A percentile compares a stretch with the other conserved stretches of the same genome.
Conservation (phyloP, 1,140 invertebrate species). For the Eciton burchellii region DNA sequence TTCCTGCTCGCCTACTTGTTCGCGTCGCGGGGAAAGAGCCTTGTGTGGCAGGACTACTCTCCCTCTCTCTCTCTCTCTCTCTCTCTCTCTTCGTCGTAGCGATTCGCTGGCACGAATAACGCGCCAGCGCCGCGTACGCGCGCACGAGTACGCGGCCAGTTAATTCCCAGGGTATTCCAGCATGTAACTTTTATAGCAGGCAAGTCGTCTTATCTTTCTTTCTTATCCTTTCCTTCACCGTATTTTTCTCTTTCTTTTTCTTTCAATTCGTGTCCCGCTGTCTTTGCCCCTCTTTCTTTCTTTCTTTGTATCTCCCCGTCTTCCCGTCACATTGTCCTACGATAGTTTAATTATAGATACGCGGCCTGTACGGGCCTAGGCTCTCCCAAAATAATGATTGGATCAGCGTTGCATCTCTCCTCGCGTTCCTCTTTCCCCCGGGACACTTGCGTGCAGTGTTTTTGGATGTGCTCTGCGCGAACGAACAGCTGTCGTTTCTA, state of each 20-base stretch:
- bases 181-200: constrained; percentile 65
- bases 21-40: neutral
- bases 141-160: neutral
- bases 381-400: constrained; percentile 84
- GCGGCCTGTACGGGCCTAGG: constrained; percentile 76
- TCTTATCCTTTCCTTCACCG: neutral
- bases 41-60: too few relatives aligned
- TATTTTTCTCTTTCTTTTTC: neutral
- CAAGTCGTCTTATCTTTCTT: constrained; percentile 58
- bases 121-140: neutral
- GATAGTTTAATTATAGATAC: constrained; percentile 83
- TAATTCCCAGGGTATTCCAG: constrained; percentile 35
- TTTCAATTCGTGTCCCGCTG: neutral
- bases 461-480: constrained; percentile 49
- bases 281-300: neutral
- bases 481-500: constrained; percentile 68
- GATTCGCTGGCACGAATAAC: constrained; percentile 1
- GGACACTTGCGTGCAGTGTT: constrained; percentile 71
- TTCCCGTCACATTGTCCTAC: constrained; percentile 77
- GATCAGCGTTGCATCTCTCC: constrained; percentile 76
- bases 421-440: constrained; percentile 65
- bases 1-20: neutral
- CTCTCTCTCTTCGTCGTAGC: neutral
- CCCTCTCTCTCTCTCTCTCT: neutral
- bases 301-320: constrained; percentile 42